Conservation (phyloP, 2,888 invertebrate species). For the Acleris sparsana region DNA sequence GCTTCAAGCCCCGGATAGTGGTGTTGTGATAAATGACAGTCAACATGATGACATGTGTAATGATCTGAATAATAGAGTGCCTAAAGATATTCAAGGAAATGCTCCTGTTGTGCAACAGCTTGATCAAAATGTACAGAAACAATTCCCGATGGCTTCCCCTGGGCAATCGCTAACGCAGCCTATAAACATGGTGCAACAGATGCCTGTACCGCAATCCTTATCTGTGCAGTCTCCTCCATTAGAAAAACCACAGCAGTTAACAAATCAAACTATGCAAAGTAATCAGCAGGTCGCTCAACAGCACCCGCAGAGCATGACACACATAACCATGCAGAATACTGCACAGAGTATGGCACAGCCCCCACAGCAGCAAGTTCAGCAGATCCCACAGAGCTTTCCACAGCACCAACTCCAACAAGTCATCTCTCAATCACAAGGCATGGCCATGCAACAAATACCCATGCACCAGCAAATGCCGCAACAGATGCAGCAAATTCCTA, state of each 20-base stretch:
- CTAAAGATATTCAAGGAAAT: constrained; percentile 78
- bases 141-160: constrained; percentile 80
- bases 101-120: constrained; percentile 73
- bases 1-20: constrained; percentile 78
- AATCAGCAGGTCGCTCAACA: constrained; percentile 76
- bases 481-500: constrained; percentile 80
- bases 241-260: constrained; percentile 80
- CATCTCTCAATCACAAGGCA: constrained; percentile 77
- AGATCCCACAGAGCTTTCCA: constrained; percentile 81
- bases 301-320: constrained; percentile 81
- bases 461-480: constrained; percentile 82
- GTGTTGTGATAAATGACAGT: constrained; percentile 79
- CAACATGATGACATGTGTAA: constrained; percentile 79
- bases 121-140: constrained; percentile 78
- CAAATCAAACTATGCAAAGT: constrained; percentile 70
- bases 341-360: constrained; percentile 67
- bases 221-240: constrained; percentile 80
- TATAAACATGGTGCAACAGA: constrained; percentile 72
- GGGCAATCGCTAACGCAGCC: constrained; percentile 81
- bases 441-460: constrained; percentile 80
- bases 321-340: constrained; percentile 77
- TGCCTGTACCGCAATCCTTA: constrained; percentile 73
- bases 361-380: constrained; percentile 76
- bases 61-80: constrained; percentile 76
- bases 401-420: constrained; percentile 81